phyloP scores from a whole-genome alignment of 2,888 invertebrate genomes.

The Camponotus fellah region DNA sequence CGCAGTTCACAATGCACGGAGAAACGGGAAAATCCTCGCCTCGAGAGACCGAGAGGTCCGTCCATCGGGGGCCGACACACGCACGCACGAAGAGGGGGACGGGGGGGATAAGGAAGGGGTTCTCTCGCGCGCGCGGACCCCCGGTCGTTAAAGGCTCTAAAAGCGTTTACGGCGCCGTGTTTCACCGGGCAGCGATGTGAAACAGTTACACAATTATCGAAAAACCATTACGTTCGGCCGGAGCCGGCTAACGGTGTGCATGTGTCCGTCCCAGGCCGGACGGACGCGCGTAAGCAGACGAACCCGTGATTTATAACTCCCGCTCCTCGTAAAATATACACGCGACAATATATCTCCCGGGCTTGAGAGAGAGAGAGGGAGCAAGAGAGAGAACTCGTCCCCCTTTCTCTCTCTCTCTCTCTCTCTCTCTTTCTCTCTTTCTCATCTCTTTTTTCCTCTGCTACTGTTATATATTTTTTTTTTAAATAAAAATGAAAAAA shows the following conservation, averaged over 20 bases:
- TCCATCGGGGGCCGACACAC: background rate
- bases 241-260: constrained; percentile 52
- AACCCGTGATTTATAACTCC: constrained; percentile 77
- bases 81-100: background rate
- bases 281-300: constrained; percentile 75
- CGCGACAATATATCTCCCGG: constrained; percentile 75
- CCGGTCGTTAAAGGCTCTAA: constrained; percentile 72
- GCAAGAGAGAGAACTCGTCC: background rate
- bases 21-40: constrained; percentile 31
- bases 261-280: constrained; percentile 58
- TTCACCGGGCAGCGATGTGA: constrained; percentile 75
- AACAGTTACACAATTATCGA: constrained; percentile 80
- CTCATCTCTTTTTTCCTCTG: background rate
- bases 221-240: constrained; percentile 74
- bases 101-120: constrained; percentile 24
- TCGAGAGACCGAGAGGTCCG: background rate
- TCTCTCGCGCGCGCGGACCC: constrained; percentile 24
- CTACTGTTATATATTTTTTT: background rate
- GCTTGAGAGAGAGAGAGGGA: constrained; percentile 39
- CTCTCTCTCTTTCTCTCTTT: constrained; percentile 20
- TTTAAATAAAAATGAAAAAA: background rate
- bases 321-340: constrained; percentile 76
- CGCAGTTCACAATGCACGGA: constrained; percentile 42
- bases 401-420: constrained; percentile 48
- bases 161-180: constrained; percentile 71